phyloP scores from a whole-genome alignment of 2,888 invertebrate species.

The Gortyna flavago region DNA sequence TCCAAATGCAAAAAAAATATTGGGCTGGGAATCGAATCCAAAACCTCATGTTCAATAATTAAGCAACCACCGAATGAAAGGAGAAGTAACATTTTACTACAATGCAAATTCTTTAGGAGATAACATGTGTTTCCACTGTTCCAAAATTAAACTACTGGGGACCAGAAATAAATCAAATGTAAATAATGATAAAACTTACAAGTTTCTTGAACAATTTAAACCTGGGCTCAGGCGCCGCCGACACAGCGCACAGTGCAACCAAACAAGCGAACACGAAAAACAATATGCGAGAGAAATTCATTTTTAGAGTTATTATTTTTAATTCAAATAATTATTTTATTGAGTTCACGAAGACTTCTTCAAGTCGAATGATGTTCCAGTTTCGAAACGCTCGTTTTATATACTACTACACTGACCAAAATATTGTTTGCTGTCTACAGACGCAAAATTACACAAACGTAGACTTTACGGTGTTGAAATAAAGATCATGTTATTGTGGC shows the following conservation, averaged over 20 bases:
- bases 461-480: not conserved
- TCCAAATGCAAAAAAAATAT: no score
- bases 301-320: conserved; percentile 60
- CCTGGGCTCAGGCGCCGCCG: conserved; percentile 75
- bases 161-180: no score
- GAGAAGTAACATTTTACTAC: no score
- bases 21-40: no score
- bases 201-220: conserved; percentile 80
- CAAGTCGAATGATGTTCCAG: conserved; percentile 51
- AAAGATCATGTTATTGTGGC: conserved; percentile 15
- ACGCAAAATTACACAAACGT: not conserved
- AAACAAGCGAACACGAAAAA: conserved; percentile 75
- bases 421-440: not conserved
- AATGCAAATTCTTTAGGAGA: no score
- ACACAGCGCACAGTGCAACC: conserved; percentile 71
- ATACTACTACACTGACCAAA: conserved; percentile 25
- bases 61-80: no score
- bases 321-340: conserved; percentile 31
- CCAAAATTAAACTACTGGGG: no score
- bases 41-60: no score
- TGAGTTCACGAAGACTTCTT: conserved; percentile 23
- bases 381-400: conserved; percentile 42
- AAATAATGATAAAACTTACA: conserved; percentile 77
- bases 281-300: conserved; percentile 76
- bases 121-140: no score